Percentiles rank a stretch among this genome's conserved stretches.
These are phyloP conservation scores for Ia io DNA, from an alignment of 2,113 vertebrate genomes.

Conservation along the genomic window DNA sequence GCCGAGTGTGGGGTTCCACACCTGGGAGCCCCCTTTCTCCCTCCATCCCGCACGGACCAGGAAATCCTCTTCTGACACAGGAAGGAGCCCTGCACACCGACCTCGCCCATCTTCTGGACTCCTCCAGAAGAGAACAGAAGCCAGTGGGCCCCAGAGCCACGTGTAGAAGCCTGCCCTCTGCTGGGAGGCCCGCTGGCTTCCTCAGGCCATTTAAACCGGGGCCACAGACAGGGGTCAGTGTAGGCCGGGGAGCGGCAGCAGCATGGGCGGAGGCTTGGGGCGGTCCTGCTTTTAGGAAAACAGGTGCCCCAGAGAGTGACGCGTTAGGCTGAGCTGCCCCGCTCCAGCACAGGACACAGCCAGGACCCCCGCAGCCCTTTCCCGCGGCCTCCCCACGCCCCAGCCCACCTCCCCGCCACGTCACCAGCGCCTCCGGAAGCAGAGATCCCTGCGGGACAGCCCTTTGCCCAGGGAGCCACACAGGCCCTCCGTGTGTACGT, in stretches of 20 bases:
- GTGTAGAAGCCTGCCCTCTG: background rate
- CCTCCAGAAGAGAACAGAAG: background rate
- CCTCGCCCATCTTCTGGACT: background rate
- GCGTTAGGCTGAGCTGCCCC: background rate
- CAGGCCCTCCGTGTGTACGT: background rate
- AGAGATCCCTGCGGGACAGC: background rate
- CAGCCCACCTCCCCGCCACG: rapidly evolving
- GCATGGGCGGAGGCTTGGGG: rapidly evolving
- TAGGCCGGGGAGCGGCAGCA: background rate
- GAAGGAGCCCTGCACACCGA: background rate
- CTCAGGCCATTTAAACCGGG: background rate
- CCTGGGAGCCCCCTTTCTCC: background rate
- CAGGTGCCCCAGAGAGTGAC: background rate
- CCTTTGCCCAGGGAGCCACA: background rate
- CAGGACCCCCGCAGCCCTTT: background rate
- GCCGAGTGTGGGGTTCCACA: too few relatives aligned
- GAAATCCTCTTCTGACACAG: background rate
- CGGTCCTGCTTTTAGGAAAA: background rate
- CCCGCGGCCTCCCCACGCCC: rapidly evolving
- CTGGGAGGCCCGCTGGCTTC: background rate
- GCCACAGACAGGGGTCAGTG: background rate
- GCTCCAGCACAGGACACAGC: background rate
- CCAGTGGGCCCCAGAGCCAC: rapidly evolving
- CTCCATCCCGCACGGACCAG: background rate
- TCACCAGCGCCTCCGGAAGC: background rate